Percentiles rank a stretch among this genome's conserved stretches.
phyloP scores from a whole-genome alignment of 1,140 invertebrate genomes.

The Apocrypta bakeri region DNA sequence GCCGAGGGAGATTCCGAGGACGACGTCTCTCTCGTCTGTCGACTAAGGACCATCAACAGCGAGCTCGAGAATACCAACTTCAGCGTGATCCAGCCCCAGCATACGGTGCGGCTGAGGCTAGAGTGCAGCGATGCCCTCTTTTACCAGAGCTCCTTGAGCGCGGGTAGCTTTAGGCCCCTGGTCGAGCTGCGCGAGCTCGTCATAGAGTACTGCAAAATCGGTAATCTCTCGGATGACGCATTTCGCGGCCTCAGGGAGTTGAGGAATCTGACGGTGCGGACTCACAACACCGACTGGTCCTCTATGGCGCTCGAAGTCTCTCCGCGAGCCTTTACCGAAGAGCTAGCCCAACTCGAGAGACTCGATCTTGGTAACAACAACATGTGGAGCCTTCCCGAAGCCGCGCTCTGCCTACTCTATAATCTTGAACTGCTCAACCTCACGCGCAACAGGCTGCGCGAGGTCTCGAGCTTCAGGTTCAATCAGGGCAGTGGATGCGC shows the following conservation, averaged over 20 bases:
- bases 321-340: constrained; percentile 83
- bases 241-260: constrained; percentile 88
- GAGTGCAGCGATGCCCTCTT: constrained; percentile 90
- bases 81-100: constrained; percentile 90
- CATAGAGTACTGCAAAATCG: constrained; percentile 93
- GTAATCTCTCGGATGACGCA: constrained; percentile 88
- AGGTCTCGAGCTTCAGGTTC: constrained; percentile 86
- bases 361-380: constrained; percentile 92
- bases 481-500: constrained; percentile 80
- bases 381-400: constrained; percentile 89
- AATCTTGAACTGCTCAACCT: constrained; percentile 86
- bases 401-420: constrained; percentile 86
- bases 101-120: constrained; percentile 86
- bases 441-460: constrained; percentile 86
- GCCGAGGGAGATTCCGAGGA: constrained; percentile 78
- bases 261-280: constrained; percentile 88
- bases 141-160: constrained; percentile 87
- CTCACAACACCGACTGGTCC: constrained; percentile 92
- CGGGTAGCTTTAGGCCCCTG: constrained; percentile 88
- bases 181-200: constrained; percentile 87
- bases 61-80: constrained; percentile 93
- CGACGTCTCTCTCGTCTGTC: constrained; percentile 86
- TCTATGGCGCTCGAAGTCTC: constrained; percentile 88
- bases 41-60: constrained; percentile 89
- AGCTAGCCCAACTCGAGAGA: constrained; percentile 82